Conservation (phyloP, 1,140 invertebrate genomes). For the Achatina immaculata region DNA sequence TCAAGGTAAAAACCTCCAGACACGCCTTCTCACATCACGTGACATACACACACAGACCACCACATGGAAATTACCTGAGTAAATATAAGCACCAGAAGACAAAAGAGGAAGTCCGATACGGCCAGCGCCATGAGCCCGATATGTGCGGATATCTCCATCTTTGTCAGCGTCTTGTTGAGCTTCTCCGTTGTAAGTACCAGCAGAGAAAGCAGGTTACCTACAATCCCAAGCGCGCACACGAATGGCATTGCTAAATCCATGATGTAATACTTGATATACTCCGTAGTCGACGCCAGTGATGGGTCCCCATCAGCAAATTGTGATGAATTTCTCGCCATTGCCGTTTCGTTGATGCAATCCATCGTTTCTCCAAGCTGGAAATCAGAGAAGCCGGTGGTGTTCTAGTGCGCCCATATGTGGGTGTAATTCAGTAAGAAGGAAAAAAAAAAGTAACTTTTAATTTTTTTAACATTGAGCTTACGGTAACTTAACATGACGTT, state of each 20-base stretch:
- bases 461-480: too few species aligned
- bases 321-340: constrained; percentile 4
- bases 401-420: too few species aligned
- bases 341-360: constrained; percentile 5
- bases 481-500: too few species aligned
- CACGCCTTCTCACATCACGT: too few species aligned
- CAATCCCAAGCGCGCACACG: constrained; percentile 60
- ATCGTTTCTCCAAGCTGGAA: not conserved
- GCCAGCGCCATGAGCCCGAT: constrained; percentile 67
- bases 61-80: constrained; percentile 47
- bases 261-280: constrained; percentile 49
- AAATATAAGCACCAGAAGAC: constrained; percentile 63
- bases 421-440: too few species aligned
- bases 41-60: too few species aligned
- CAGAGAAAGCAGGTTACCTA: constrained; percentile 65
- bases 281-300: constrained; percentile 12
- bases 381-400: too few species aligned
- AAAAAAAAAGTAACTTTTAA: too few species aligned
- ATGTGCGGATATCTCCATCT: constrained; percentile 68
- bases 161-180: constrained; percentile 60
- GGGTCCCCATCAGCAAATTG: not conserved
- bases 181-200: constrained; percentile 67
- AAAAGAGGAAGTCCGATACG: constrained; percentile 67
- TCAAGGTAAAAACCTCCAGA: too few species aligned
- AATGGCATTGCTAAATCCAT: constrained; percentile 60